Conservation (phyloP, 2,797 vertebrate genomes). For the Enteromius treurensis region DNA sequence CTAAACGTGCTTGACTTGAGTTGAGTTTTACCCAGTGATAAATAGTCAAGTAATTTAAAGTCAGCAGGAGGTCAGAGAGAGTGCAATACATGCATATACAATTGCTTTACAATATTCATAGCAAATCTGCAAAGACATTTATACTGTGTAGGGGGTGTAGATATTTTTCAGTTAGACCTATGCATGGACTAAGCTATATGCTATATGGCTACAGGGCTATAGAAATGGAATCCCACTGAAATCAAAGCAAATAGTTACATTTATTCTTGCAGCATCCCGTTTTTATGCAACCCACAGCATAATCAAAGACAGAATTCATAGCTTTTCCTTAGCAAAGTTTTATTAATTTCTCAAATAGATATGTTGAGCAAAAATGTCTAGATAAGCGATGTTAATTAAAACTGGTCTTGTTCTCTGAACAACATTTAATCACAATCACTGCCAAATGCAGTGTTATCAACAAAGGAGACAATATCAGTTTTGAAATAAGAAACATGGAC, state of each 20-base stretch:
- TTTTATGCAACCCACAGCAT: background rate
- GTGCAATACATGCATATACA: background rate
- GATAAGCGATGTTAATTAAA: background rate
- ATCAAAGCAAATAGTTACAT: background rate
- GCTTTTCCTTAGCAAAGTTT: no score
- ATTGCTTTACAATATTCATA: background rate
- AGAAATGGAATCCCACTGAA: background rate
- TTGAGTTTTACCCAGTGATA: background rate
- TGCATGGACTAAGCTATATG: background rate
- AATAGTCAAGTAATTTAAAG: background rate
- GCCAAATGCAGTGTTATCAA: background rate
- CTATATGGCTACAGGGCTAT: no score
- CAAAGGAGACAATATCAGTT: background rate
- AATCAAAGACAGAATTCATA: background rate
- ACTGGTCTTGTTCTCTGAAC: no score
- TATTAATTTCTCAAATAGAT: background rate
- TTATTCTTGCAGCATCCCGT: background rate
- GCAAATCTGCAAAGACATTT: background rate
- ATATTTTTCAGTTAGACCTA: background rate
- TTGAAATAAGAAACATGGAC: background rate
- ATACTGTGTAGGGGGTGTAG: background rate
- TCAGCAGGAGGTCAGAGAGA: background rate
- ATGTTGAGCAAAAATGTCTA: background rate
- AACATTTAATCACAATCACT: background rate
- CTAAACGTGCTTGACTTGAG: background rate